Conservation (phyloP, 2,888 invertebrate genomes). For the Tachina fera region DNA sequence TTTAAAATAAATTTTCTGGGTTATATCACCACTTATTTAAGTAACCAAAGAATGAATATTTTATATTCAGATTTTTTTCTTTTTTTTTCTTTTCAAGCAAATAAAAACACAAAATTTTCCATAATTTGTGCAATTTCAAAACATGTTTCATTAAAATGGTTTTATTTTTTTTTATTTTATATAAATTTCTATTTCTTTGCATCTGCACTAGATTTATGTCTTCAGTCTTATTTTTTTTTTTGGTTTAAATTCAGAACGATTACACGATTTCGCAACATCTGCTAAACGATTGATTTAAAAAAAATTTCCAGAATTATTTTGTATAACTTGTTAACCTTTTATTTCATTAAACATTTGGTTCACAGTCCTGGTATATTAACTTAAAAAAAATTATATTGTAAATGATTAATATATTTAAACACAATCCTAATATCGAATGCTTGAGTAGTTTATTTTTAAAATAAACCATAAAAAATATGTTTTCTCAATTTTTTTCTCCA, state of each 20-base stretch:
- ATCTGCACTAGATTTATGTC: slow-evolving; percentile 51
- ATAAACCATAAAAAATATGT: slow-evolving; percentile 43
- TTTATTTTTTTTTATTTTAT: slow-evolving; percentile 6
- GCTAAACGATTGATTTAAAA: slow-evolving; percentile 34
- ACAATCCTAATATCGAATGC: slow-evolving; percentile 43
- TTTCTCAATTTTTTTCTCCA: slow-evolving; percentile 47
- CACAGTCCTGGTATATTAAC: slow-evolving; percentile 21
- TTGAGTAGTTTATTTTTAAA: slow-evolving; percentile 64
- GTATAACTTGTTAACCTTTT: neutral
- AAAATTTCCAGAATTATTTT: slow-evolving; percentile 16
- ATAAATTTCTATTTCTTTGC: slow-evolving; percentile 5
- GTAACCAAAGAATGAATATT: slow-evolving; percentile 61
- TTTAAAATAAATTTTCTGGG: slow-evolving; percentile 67
- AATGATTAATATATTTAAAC: slow-evolving; percentile 22
- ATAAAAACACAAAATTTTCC: slow-evolving; percentile 45
- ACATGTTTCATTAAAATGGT: slow-evolving; percentile 49
- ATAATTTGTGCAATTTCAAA: slow-evolving; percentile 44
- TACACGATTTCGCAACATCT: slow-evolving; percentile 69
- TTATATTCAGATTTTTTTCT: neutral
- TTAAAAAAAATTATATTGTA: slow-evolving; percentile 9
- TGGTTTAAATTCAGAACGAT: slow-evolving; percentile 41
- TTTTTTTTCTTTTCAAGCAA: neutral
- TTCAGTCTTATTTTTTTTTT: slow-evolving; percentile 31
- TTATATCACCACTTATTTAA: slow-evolving; percentile 72
- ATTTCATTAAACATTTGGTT: slow-evolving; percentile 31